Percentiles rank a stretch among this genome's conserved stretches.
Conservation (phyloP, 2,797 vertebrate genomes). For the Passerculus sandwichensis region DNA sequence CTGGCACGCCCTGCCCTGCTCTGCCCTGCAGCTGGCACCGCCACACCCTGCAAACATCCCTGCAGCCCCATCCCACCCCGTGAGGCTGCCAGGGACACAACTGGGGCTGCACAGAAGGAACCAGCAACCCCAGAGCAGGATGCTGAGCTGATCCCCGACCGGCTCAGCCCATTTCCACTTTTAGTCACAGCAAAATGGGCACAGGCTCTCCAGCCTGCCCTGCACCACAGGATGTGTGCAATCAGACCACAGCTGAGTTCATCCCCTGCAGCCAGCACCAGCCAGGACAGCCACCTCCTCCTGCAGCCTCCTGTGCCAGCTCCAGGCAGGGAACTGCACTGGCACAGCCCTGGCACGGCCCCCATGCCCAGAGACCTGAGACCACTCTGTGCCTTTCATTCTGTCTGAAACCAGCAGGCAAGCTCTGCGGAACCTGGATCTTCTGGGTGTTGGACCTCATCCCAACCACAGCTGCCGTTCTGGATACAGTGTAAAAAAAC, state of each 20-base stretch:
- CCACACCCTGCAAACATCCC: background rate
- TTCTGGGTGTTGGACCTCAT: background rate
- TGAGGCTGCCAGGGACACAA: background rate
- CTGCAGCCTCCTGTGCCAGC: background rate
- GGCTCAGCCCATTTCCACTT: background rate
- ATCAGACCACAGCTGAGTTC: background rate
- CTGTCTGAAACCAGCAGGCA: background rate
- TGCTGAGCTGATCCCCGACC: background rate
- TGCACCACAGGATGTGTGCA: background rate
- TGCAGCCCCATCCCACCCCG: background rate
- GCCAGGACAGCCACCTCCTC: background rate
- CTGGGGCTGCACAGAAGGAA: background rate
- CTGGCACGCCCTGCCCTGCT: background rate
- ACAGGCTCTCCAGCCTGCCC: fast-evolving
- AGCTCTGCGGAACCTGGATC: background rate
- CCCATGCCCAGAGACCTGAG: fast-evolving
- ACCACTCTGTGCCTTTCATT: constrained; percentile 5
- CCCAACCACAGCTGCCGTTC: background rate
- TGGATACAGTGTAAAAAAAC: background rate
- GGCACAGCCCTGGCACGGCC: background rate
- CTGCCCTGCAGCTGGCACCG: background rate
- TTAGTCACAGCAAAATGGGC: background rate
- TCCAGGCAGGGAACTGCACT: background rate
- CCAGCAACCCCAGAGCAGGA: background rate
- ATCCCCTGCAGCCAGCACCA: background rate